A percentile compares a stretch with the other conserved stretches of the same genome.
These are phyloP conservation scores for Halichoeres trimaculatus DNA, from an alignment of 2,113 vertebrate genomes.

Conservation along the genomic window DNA sequence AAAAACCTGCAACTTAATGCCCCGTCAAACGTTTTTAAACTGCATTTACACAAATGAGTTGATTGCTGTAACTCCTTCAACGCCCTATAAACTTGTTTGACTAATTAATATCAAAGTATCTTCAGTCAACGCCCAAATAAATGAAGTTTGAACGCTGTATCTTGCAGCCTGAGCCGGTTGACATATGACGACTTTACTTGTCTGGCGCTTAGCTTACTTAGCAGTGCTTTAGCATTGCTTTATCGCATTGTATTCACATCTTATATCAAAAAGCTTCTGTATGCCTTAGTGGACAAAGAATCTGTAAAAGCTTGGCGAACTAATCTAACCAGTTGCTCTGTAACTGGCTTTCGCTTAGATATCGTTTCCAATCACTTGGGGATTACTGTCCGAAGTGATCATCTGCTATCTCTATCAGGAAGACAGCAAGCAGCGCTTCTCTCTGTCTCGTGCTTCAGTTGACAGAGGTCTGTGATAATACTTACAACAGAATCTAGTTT, in stretches of 20 bases:
- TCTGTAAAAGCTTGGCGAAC: neutral
- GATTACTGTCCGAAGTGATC: conserved; percentile 49
- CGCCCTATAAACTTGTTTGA: neutral
- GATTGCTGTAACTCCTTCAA: fast-evolving
- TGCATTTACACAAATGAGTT: neutral
- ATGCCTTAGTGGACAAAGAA: neutral
- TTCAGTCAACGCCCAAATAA: conserved; percentile 7
- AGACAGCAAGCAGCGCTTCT: conserved; percentile 14
- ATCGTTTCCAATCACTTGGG: conserved; percentile 9
- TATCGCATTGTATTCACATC: neutral
- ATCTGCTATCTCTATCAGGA: conserved; percentile 32
- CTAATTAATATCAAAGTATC: neutral
- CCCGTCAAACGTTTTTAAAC: neutral
- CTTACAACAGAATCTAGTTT: neutral
- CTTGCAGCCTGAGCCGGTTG: conserved; percentile 28
- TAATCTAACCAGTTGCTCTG: conserved; percentile 14
- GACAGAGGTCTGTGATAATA: neutral
- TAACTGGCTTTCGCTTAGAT: neutral
- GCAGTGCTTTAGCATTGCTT: neutral
- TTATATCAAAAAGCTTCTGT: neutral
- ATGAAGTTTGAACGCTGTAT: conserved; percentile 24
- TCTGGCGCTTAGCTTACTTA: conserved; percentile 14
- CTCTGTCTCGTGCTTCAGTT: neutral
- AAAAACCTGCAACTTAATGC: conserved; percentile 11
- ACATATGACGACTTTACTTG: conserved; percentile 21